Evolutionary conservation across 2,888 invertebrate genomes (phyloP).

Genomic region (Chrysolina americana): DNA sequence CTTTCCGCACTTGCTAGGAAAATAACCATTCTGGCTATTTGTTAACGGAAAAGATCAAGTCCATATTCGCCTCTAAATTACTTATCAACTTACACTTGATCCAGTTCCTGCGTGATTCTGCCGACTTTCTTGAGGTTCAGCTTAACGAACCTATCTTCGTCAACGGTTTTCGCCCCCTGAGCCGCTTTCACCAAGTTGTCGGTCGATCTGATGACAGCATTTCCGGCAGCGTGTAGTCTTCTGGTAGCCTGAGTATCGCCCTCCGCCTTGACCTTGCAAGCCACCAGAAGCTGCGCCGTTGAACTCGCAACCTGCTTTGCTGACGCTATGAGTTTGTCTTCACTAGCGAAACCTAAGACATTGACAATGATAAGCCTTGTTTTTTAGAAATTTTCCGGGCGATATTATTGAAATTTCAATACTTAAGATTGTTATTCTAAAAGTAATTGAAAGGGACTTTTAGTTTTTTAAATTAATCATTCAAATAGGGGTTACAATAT

Average conservation of each 20-base stretch:
- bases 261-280: conserved; percentile 99
- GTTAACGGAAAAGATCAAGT: too few species aligned
- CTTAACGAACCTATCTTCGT: conserved; percentile 92
- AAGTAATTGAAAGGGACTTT: neutral
- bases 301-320: conserved; percentile 97
- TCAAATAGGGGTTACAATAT: too few species aligned
- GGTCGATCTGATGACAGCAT: conserved; percentile 97
- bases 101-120: conserved; percentile 96
- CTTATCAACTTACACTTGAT: conserved; percentile 76
- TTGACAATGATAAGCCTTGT: neutral
- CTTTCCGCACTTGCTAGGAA: too few species aligned
- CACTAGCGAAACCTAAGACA: conserved; percentile 78
- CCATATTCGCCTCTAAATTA: too few species aligned
- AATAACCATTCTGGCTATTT: too few species aligned
- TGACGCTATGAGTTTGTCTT: conserved; percentile 96
- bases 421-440: too few species aligned
- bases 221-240: conserved; percentile 92
- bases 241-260: conserved; percentile 94
- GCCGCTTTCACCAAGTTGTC: conserved; percentile 97
- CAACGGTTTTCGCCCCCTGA: conserved; percentile 90
- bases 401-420: too few species aligned
- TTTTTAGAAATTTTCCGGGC: too few species aligned
- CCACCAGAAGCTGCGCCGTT: conserved; percentile 97
- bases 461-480: too few species aligned
- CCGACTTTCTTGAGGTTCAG: conserved; percentile 96